Base-by-base conservation (phyloP, 2,888 invertebrate genomes). In the Tetragonisca angustula region DNA sequence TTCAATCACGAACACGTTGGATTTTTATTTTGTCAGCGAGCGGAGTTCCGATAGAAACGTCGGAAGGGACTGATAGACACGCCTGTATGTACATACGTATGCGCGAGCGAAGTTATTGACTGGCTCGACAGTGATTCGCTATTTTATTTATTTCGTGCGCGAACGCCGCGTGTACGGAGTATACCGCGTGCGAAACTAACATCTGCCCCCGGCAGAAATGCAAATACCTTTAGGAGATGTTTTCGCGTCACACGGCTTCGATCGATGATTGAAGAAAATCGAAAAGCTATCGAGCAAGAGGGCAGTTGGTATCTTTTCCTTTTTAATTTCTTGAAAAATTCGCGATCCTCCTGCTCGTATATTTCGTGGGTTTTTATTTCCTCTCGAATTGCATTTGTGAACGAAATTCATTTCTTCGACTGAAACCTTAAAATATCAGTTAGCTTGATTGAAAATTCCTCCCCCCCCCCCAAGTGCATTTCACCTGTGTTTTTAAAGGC, bases 151-250 rank as follows among this genome's bases (percentile, higher is more conserved):
- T 73, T 69, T 68, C 61, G 43, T n/a, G 36, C 50, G 19, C 62
- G 56, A 74, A 73, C 11, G 54, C 0, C 19, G 43, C 4, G n/a
- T n/a, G n/a, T 54, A 65, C 9, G 43, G 43, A 9, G 54, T 36
- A 36, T 32, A 21, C 68, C 27, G 49, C 61, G 59, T 76, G 82
- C 76, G 76, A 81, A 77, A 65, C 64, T 24, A 77, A 73, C 83
- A 76, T 83, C 76, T 77, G 82, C 15, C 59, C 49, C 49, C 32
- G 64, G 27, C n/a, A 68, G 69, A 69, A 70, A 73, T 59, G 52
- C 52, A 64, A 73, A 76, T 71, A 65, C 21, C 73, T 65, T 54
- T 21, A 49, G 43, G 76, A 59, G 32, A n/a, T 76, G 54, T 69
- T 77, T 65, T 69, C 54, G 43, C 50, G 43, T 54, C 17, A 17